Evolutionary conservation across 2,797 vertebrate species (phyloP), one percentile per base, ranked within the genome.

Genomic region (Enteromius afrohamiltoni): DNA sequence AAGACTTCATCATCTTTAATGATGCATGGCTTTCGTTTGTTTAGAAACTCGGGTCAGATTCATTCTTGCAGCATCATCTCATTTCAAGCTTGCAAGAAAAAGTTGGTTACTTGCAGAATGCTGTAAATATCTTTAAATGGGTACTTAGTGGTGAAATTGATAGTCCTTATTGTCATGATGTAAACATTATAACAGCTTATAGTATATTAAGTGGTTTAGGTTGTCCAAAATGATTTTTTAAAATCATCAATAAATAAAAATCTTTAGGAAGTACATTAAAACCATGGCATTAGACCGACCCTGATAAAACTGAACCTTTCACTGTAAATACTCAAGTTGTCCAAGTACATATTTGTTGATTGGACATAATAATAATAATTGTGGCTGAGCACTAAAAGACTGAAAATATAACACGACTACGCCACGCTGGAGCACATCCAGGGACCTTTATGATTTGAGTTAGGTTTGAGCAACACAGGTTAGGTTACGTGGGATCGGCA

Each of bases 1-100:
- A 47, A 62, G 40, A 77, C 37, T 77, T 64, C 16, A 45, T 53
- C 47, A 34, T 64, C 17, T 77, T 77, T 49, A 78, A 78, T 65
- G 42, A 64, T 11, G 76, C 40, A 31, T 78, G 42, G 58, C 10
- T 40, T 47, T 64, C 16, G 26, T 47, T 65, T 76, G 21, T 49
- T 78, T 65, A 29, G 40, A 42, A 65, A 31, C 40, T 64, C 2
- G 13, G 16, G 29, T 58, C 34, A 23, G 55, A 45, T 60, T 60
- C n/a, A 74, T 55, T 55, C 37, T 60, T 7, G 34, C n/a, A 62
- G 37, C 53, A 45, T 2, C 23, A 29, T 78, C 40, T 78, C 26
- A 78, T 64, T 78, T 78, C 23, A 78, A 17, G 23, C 34, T 77
- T 17, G 21, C 40, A 64, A 5, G 4, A 47, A 77, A 29, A 65